Conservation (phyloP, 2,888 invertebrate genomes). For the Perdita meconis region DNA sequence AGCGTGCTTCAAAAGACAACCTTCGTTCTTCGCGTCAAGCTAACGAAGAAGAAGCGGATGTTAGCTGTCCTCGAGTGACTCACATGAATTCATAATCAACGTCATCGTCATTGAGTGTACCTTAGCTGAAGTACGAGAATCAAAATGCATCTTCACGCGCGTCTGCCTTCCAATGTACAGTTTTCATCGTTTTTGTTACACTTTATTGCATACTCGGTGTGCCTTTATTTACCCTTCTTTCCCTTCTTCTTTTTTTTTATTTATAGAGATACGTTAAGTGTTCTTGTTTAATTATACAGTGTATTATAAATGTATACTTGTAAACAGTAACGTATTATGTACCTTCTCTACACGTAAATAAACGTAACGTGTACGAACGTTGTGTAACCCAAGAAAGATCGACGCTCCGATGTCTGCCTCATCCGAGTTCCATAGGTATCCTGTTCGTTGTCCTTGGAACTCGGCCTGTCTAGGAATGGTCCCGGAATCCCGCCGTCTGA, state of each 20-base stretch:
- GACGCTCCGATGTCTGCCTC: not conserved
- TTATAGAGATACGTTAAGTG: slow-evolving; percentile 44
- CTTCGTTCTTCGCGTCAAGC: slow-evolving; percentile 28
- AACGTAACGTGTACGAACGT: slow-evolving; percentile 44
- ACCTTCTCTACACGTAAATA: slow-evolving; percentile 59
- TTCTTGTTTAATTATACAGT: slow-evolving; percentile 34
- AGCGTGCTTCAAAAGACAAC: slow-evolving; percentile 37
- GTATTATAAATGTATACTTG: slow-evolving; percentile 35
- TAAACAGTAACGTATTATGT: slow-evolving; percentile 49
- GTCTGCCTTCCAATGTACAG: slow-evolving; percentile 65
- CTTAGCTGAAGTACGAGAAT: slow-evolving; percentile 61
- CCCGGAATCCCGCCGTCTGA: slow-evolving; percentile 12
- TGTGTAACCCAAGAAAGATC: not conserved
- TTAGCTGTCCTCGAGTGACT: slow-evolving; percentile 51
- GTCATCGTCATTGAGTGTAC: slow-evolving; percentile 58
- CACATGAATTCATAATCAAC: slow-evolving; percentile 58
- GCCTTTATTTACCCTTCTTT: slow-evolving; percentile 32
- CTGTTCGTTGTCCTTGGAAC: slow-evolving; percentile 23
- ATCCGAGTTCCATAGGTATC: not conserved
- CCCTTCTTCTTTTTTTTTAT: slow-evolving; percentile 50
- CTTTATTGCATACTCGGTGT: slow-evolving; percentile 30
- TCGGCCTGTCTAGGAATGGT: slow-evolving; percentile 9
- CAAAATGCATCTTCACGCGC: slow-evolving; percentile 63
- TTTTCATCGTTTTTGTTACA: slow-evolving; percentile 45
- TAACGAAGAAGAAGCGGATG: slow-evolving; percentile 47